These are phyloP conservation scores for Lycocerus yunnanus DNA, from an alignment of 2,888 invertebrate genomes.

Conservation along the genomic window DNA sequence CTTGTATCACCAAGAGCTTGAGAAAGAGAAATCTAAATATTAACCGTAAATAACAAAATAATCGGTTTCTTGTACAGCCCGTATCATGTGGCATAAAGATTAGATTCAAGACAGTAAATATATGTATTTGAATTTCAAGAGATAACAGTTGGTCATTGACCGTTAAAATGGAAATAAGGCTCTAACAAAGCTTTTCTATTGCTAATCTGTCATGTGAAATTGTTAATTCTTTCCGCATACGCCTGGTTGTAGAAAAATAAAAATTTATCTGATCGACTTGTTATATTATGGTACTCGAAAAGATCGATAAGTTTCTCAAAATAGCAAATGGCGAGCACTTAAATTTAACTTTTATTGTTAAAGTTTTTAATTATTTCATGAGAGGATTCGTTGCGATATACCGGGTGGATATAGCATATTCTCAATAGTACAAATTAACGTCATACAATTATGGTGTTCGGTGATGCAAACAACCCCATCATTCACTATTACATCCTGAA, in stretches of 20 bases:
- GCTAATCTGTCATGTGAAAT: not conserved
- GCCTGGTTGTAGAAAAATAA: not conserved
- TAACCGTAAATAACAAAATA: not conserved
- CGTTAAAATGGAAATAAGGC: not conserved
- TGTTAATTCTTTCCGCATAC: not conserved
- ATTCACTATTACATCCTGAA: not conserved
- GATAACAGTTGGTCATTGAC: not conserved
- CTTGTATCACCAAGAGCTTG: not conserved
- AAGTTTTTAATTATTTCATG: not conserved
- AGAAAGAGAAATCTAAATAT: not conserved
- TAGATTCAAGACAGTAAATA: not conserved
- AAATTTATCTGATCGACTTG: not conserved
- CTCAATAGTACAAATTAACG: not conserved
- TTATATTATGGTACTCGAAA: not conserved
- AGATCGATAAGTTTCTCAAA: not conserved
- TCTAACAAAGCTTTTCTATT: not conserved
- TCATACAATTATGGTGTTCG: not conserved
- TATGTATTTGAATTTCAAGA: not conserved
- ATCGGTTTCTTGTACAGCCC: not conserved
- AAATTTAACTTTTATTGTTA: not conserved
- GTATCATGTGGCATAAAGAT: not conserved
- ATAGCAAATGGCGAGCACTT: not conserved
- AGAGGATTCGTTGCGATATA: not conserved
- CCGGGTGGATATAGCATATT: not conserved
- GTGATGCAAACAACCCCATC: not conserved